phyloP scores from a whole-genome alignment of 1,140 invertebrate species.

The Odontomachus brunneus region DNA sequence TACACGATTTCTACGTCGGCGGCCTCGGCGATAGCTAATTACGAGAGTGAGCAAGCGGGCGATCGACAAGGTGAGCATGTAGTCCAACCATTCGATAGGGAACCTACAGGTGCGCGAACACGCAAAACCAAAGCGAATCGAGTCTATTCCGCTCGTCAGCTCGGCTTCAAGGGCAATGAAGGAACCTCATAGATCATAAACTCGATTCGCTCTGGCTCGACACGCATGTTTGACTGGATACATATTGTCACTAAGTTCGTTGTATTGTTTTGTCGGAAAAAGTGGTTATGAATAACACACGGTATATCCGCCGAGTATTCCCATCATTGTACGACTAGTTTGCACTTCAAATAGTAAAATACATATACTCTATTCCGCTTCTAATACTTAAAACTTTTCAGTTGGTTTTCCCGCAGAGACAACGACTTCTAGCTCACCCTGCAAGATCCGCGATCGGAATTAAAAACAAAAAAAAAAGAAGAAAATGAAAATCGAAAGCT shows the following conservation, averaged over 20 bases:
- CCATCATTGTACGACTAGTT: slow-evolving; percentile 62
- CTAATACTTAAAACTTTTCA: slow-evolving; percentile 34
- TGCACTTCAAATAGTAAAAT: slow-evolving; percentile 59
- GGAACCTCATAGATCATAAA: background rate
- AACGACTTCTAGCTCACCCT: background rate
- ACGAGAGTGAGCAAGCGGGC: slow-evolving; percentile 1
- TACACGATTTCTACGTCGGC: slow-evolving; percentile 16
- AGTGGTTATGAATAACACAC: background rate
- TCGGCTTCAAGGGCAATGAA: slow-evolving; percentile 7
- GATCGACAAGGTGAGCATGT: background rate
- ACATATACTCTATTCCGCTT: slow-evolving; percentile 31
- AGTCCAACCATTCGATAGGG: background rate
- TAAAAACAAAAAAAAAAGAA: too few relatives aligned
- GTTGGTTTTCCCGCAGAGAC: background rate
- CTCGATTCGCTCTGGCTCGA: background rate
- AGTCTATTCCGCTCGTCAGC: background rate
- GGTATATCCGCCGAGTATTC: slow-evolving; percentile 17
- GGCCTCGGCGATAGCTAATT: slow-evolving; percentile 19
- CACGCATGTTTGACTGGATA: background rate
- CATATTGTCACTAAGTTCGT: background rate
- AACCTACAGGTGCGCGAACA: background rate
- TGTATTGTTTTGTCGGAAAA: background rate
- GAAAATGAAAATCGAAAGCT: too few relatives aligned
- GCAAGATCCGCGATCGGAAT: background rate
- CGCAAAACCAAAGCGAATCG: background rate